A percentile compares a stretch with the other conserved stretches of the same genome.
Evolutionary conservation across 2,113 vertebrate species (phyloP).

Genomic region (Cyphomyrus discorhynchus): DNA sequence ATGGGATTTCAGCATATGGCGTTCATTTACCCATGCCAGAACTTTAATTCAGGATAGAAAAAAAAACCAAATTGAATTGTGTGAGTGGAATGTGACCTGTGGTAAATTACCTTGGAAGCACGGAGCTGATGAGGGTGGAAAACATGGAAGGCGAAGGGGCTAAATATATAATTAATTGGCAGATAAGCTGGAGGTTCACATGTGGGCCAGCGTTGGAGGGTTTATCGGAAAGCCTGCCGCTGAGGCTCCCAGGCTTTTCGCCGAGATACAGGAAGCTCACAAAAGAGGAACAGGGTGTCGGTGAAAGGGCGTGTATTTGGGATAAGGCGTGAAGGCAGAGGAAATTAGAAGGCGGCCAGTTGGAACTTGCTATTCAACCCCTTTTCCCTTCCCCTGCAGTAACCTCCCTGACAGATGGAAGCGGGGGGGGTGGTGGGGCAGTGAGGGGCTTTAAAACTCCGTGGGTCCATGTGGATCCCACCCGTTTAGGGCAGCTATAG

Average conservation of each 20-base stretch:
- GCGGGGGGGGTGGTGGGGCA: slow-evolving; percentile 46
- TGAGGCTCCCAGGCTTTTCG: not conserved
- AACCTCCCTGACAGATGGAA: slow-evolving; percentile 62
- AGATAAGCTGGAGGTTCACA: slow-evolving; percentile 18
- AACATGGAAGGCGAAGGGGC: slow-evolving; percentile 19
- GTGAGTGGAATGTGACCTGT: slow-evolving; percentile 43
- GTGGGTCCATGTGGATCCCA: slow-evolving; percentile 48
- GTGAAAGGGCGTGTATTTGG: slow-evolving; percentile 62
- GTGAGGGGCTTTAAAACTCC: slow-evolving; percentile 53
- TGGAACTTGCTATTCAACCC: slow-evolving; percentile 59
- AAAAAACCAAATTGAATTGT: slow-evolving; percentile 48
- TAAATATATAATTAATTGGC: slow-evolving; percentile 17
- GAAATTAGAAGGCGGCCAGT: slow-evolving; percentile 63
- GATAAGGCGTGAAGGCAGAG: slow-evolving; percentile 61
- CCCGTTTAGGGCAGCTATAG: slow-evolving; percentile 25
- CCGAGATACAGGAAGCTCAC: slow-evolving; percentile 22
- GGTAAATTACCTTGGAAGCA: slow-evolving; percentile 37
- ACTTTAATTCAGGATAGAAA: slow-evolving; percentile 29
- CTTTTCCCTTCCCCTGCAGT: slow-evolving; percentile 45
- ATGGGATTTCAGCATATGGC: slow-evolving; percentile 52
- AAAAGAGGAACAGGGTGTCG: slow-evolving; percentile 21
- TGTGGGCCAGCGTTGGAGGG: slow-evolving; percentile 5
- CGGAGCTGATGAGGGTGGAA: slow-evolving; percentile 32
- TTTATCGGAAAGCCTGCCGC: slow-evolving; percentile 1
- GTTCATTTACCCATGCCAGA: slow-evolving; percentile 48